A percentile compares a stretch with the other conserved stretches of the same genome.
Conservation (phyloP, 2,888 invertebrate species). For the Eulithis testata region DNA sequence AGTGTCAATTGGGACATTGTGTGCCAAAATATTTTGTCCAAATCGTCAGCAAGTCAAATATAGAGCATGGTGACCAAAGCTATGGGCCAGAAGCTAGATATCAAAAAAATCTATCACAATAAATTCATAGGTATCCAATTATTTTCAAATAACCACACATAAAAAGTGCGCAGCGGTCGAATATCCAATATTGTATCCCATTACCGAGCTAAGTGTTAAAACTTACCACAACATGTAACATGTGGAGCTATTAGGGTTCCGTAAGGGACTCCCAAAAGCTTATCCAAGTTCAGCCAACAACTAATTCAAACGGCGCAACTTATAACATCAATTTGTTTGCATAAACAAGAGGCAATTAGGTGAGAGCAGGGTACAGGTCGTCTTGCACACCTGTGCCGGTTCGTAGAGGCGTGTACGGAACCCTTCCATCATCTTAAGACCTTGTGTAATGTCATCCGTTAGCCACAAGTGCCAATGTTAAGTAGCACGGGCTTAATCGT, state of each 20-base stretch:
- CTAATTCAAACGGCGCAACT: conserved; percentile 60
- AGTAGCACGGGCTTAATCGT: conserved; percentile 26
- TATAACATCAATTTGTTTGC: conserved; percentile 75
- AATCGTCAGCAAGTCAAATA: no score
- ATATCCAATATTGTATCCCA: conserved; percentile 29
- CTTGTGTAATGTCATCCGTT: conserved; percentile 31
- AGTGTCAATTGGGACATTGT: no score
- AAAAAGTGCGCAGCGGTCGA: conserved; percentile 19
- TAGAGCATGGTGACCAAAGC: no score
- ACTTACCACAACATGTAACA: conserved; percentile 40
- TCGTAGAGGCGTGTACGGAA: conserved; percentile 40
- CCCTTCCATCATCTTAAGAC: conserved; percentile 38
- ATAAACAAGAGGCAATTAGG: conserved; percentile 76
- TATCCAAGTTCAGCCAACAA: conserved; percentile 46
- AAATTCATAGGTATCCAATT: no score
- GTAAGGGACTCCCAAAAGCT: conserved; percentile 41
- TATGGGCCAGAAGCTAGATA: no score
- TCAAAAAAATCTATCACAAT: no score
- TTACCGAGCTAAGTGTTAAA: conserved; percentile 28
- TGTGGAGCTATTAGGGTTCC: conserved; percentile 42
- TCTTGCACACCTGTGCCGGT: conserved; percentile 66
- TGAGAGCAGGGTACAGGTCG: conserved; percentile 47
- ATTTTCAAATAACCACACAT: not conserved
- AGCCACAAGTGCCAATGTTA: conserved; percentile 41
- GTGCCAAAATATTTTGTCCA: no score